A percentile compares a stretch with the other conserved stretches of the same genome.
Evolutionary conservation across 92 coral and sea anemone genomes (phyloP).

Genomic region (Bergia puertoricense): DNA sequence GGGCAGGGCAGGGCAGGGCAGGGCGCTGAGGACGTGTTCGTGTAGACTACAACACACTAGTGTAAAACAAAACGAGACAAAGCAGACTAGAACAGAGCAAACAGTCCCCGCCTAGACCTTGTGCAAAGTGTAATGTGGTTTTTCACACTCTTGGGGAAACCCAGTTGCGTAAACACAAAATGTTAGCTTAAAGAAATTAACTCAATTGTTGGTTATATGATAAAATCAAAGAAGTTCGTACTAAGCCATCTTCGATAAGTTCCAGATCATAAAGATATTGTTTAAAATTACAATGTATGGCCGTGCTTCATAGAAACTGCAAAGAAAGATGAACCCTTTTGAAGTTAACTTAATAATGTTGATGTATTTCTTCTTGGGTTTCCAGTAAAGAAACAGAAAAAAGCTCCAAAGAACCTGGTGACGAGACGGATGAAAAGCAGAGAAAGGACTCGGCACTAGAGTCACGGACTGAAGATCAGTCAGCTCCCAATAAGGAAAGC

Average conservation of each 20-base stretch:
- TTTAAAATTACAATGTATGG: too few relatives aligned
- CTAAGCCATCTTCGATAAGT: too few relatives aligned
- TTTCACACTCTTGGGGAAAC: too few relatives aligned
- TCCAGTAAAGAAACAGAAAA: slow-evolving; percentile 25
- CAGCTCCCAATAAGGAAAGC: neutral
- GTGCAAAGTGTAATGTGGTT: too few relatives aligned
- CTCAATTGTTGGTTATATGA: too few relatives aligned
- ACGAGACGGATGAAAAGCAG: slow-evolving; percentile 7
- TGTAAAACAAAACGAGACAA: neutral
- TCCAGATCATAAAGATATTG: too few relatives aligned
- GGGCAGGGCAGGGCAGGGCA: neutral
- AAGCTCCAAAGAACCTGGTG: slow-evolving; percentile 2
- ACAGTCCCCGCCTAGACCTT: neutral
- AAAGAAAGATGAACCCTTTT: too few relatives aligned
- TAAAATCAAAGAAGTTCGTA: too few relatives aligned
- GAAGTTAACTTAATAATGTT: neutral
- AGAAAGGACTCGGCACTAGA: too few relatives aligned
- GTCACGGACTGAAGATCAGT: neutral
- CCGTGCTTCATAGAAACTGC: too few relatives aligned
- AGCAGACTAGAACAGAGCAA: neutral
- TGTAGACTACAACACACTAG: neutral
- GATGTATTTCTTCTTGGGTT: neutral
- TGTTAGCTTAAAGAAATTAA: too few relatives aligned
- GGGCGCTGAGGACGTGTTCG: neutral
- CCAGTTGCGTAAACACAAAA: too few relatives aligned